Conservation (phyloP, 2,113 vertebrate species). For the Cryptoleucopteryx plumbea region DNA sequence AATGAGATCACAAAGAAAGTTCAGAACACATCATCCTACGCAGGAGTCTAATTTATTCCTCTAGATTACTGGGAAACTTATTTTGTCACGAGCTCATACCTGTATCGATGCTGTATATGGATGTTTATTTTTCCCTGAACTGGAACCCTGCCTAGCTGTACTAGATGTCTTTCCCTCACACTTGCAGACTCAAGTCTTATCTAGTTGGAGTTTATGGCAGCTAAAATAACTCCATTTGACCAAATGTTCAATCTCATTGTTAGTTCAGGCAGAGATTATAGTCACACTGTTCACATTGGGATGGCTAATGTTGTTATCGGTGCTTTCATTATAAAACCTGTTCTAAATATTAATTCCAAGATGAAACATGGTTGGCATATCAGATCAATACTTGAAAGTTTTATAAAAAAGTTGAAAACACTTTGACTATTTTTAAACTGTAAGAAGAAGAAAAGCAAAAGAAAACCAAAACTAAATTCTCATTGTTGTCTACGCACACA, state of each 20-base stretch:
- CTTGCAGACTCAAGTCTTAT: neutral
- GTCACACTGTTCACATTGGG: neutral
- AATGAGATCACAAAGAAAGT: neutral
- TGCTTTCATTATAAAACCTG: neutral
- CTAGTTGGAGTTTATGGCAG: neutral
- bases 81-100: rapidly evolving
- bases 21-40: neutral
- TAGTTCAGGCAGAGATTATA: neutral
- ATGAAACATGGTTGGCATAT: neutral
- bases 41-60: neutral
- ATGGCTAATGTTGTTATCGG: neutral
- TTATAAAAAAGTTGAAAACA: neutral
- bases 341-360: neutral
- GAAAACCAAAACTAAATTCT: neutral
- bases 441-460: neutral
- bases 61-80: neutral
- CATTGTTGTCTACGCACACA: neutral
- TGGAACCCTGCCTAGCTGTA: neutral
- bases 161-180: neutral
- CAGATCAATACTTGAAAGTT: neutral
- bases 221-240: neutral
- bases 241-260: neutral
- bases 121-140: neutral
- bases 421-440: neutral
- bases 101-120: neutral